A percentile compares a stretch with the other conserved stretches of the same genome.
phyloP scores from a whole-genome alignment of 2,113 vertebrate genomes.

The Jacana jacana region DNA sequence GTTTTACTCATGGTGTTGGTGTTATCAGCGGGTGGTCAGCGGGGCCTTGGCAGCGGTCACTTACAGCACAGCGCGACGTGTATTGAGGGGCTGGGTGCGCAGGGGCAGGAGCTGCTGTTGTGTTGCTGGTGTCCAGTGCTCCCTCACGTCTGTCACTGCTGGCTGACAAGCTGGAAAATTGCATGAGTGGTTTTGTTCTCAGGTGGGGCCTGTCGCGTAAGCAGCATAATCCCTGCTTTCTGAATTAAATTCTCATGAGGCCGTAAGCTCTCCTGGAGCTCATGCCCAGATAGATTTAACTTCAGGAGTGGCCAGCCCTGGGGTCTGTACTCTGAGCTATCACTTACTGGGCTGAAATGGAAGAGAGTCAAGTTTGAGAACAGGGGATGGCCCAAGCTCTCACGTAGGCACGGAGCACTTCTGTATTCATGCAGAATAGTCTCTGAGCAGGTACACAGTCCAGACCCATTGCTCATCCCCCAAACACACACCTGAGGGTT shows the following conservation, averaged over 20 bases:
- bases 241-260: background rate
- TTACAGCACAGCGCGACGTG: background rate
- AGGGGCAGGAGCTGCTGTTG: background rate
- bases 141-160: background rate
- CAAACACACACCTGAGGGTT: background rate
- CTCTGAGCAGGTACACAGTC: background rate
- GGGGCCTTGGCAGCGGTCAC: background rate
- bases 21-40: background rate
- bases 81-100: background rate
- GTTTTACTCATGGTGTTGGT: background rate
- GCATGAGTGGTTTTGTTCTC: background rate
- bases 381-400: background rate
- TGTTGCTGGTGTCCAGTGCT: background rate
- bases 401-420: rapidly evolving
- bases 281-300: background rate
- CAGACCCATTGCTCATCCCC: background rate
- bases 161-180: background rate
- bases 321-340: background rate
- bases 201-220: background rate
- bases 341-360: background rate
- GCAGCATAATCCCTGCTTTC: background rate
- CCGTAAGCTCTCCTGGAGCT: background rate
- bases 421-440: background rate
- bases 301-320: background rate
- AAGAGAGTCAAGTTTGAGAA: background rate